Evolutionary conservation across 2,888 invertebrate genomes (phyloP).

Genomic region (Lapara coniferarum): DNA sequence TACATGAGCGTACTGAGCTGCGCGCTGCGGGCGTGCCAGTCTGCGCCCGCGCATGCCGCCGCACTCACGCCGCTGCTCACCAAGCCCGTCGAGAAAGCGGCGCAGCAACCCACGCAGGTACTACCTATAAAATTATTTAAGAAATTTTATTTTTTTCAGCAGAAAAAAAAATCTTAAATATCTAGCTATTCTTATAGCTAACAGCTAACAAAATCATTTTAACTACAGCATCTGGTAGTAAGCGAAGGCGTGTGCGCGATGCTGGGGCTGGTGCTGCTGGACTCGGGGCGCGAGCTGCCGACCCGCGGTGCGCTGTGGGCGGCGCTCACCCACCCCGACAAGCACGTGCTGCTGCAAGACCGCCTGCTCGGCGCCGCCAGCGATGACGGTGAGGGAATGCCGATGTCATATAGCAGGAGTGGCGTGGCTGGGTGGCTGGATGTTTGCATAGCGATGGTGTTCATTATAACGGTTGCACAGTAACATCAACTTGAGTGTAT

Average conservation of each 20-base stretch:
- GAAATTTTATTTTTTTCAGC: no score
- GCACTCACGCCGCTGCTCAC: slow-evolving; percentile 85
- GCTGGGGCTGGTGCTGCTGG: slow-evolving; percentile 61
- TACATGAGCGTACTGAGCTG: slow-evolving; percentile 87
- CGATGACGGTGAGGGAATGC: slow-evolving; percentile 84
- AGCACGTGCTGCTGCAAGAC: slow-evolving; percentile 92
- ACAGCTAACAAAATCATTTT: slow-evolving; percentile 82
- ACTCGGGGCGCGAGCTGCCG: slow-evolving; percentile 50
- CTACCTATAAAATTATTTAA: not conserved
- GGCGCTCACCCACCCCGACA: slow-evolving; percentile 88
- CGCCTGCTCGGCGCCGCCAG: slow-evolving; percentile 88
- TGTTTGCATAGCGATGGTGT: not conserved
- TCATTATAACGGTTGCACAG: not conserved
- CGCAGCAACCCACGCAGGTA: slow-evolving; percentile 88
- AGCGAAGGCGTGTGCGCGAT: slow-evolving; percentile 70
- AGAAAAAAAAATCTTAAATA: no score
- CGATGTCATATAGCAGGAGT: not conserved
- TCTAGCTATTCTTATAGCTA: not conserved
- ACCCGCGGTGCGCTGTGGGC: slow-evolving; percentile 84
- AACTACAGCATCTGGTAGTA: slow-evolving; percentile 59
- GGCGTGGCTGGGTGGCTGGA: not conserved
- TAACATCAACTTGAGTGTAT: not conserved
- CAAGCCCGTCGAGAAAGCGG: slow-evolving; percentile 89
- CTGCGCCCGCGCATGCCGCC: slow-evolving; percentile 61
- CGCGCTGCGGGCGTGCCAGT: slow-evolving; percentile 67